Conservation (phyloP, 2,797 vertebrate species). For the Chiloscyllium punctatum region DNA sequence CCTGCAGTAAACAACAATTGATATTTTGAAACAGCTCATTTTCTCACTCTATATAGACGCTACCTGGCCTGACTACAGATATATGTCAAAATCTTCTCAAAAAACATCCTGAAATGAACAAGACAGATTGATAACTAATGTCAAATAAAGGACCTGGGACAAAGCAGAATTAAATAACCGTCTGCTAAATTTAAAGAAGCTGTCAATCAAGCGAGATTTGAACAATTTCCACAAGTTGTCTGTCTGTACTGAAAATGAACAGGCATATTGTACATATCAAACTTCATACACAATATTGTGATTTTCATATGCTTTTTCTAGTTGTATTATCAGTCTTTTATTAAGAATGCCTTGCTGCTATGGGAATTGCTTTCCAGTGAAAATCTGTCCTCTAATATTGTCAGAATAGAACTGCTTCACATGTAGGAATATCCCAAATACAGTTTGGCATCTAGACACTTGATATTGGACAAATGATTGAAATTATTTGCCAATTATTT, state of each 20-base stretch:
- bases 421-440: neutral
- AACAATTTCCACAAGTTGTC: neutral
- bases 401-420: neutral
- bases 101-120: neutral
- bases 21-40: neutral
- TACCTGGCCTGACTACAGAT: neutral
- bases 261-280: neutral
- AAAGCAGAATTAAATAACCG: neutral
- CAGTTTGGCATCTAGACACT: neutral
- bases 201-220: neutral
- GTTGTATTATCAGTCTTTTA: neutral
- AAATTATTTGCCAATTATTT: neutral
- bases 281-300: neutral
- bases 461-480: neutral
- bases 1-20: neutral
- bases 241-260: slow-evolving; percentile 4
- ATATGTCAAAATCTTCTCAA: neutral
- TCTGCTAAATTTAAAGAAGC: neutral
- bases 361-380: neutral
- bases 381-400: neutral
- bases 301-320: neutral
- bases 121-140: neutral
- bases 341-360: neutral
- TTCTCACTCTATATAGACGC: neutral
- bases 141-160: neutral